phyloP scores from a whole-genome alignment of 1,140 invertebrate genomes.

The Drosophila nikananu region DNA sequence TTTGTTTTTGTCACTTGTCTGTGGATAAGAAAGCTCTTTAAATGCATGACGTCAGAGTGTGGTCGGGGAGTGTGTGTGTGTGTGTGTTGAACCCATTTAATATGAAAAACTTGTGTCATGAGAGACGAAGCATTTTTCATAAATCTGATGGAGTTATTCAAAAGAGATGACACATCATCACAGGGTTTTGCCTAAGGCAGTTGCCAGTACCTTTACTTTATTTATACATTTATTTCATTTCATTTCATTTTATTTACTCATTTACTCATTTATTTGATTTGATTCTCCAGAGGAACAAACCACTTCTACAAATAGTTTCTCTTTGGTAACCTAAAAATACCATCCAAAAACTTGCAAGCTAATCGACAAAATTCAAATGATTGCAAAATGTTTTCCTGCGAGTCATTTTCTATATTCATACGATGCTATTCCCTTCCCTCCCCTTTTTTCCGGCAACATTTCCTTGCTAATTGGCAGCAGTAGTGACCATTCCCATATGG shows the following conservation, averaged over 20 bases:
- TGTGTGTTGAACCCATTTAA: not conserved
- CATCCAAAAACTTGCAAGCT: not conserved
- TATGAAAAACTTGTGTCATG: slow-evolving; percentile 12
- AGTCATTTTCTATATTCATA: slow-evolving; percentile 10
- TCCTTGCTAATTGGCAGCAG: slow-evolving; percentile 10
- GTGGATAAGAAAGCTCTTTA: slow-evolving; percentile 11
- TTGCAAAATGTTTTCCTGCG: not conserved
- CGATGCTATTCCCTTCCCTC: not conserved
- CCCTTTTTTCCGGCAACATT: not conserved
- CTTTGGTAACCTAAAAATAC: not conserved
- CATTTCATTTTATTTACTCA: not conserved
- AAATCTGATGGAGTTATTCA: slow-evolving; percentile 9
- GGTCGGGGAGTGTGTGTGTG: not conserved
- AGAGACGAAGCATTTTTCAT: not conserved
- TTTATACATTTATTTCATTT: not conserved
- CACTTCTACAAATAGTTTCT: not conserved
- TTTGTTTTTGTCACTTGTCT: slow-evolving; percentile 7
- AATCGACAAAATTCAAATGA: slow-evolving; percentile 7
- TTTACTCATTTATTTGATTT: not conserved
- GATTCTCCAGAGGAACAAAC: not conserved
- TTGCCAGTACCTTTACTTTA: not conserved
- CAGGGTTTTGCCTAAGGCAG: not conserved
- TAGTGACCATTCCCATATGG: slow-evolving; percentile 8
- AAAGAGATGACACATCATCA: not conserved
- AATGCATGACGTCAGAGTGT: slow-evolving; percentile 8